Percentiles rank a stretch among this genome's conserved stretches.
phyloP scores from a whole-genome alignment of 2,797 vertebrate genomes.

The Notamacropus eugenii region DNA sequence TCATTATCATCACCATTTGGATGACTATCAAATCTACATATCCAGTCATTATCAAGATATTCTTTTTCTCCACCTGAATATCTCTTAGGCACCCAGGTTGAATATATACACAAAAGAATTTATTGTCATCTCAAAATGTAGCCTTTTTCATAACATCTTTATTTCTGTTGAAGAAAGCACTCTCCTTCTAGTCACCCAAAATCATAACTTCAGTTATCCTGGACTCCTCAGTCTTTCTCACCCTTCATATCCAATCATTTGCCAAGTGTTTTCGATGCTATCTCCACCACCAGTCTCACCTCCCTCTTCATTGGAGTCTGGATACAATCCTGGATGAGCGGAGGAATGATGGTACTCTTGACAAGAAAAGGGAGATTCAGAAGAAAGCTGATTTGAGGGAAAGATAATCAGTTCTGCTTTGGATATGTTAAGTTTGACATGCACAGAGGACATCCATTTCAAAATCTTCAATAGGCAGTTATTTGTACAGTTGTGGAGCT shows the following conservation, averaged over 20 bases:
- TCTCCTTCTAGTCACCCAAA: not conserved
- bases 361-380: not conserved
- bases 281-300: not conserved
- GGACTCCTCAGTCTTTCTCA: not conserved
- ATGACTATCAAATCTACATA: not conserved
- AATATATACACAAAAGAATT: not conserved
- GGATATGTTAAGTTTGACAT: not conserved
- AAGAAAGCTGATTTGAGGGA: not conserved
- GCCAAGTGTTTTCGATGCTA: not conserved
- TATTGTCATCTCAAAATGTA: not conserved
- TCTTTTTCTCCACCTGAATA: not conserved
- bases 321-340: not conserved
- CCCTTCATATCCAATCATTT: not conserved
- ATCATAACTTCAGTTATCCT: not conserved
- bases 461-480: not conserved
- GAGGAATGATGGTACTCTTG: not conserved
- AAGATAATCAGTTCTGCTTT: not conserved
- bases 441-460: not conserved
- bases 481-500: not conserved
- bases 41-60: not conserved
- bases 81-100: not conserved
- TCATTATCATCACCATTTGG: not conserved
- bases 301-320: not conserved
- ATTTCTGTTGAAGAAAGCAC: not conserved
- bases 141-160: not conserved